Conservation (phyloP, 2,888 invertebrate genomes). For the Tetanocera ferruginea region DNA sequence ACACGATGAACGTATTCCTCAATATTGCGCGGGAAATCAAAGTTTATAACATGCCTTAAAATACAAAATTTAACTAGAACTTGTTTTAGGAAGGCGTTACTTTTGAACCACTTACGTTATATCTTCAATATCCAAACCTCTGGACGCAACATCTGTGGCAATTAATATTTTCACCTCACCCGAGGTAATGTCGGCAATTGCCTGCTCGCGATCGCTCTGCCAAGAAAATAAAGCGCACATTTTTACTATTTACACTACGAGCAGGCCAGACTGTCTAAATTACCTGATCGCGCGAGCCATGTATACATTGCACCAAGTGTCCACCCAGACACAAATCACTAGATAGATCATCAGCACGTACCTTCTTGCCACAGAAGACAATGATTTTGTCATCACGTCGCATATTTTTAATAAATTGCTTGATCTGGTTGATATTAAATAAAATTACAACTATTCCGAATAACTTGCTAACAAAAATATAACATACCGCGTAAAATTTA, state of each 20-base stretch:
- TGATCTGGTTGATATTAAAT: slow-evolving; percentile 66
- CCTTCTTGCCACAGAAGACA: slow-evolving; percentile 91
- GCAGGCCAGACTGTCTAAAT: background rate
- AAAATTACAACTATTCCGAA: background rate
- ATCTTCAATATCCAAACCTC: slow-evolving; percentile 93
- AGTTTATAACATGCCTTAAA: slow-evolving; percentile 82
- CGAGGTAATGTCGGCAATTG: slow-evolving; percentile 84
- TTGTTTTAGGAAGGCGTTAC: background rate
- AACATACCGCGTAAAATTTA: slow-evolving; percentile 73
- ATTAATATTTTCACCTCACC: slow-evolving; percentile 87
- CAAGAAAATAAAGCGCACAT: background rate
- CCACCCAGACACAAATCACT: slow-evolving; percentile 82
- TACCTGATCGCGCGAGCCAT: slow-evolving; percentile 88
- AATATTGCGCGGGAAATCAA: slow-evolving; percentile 93
- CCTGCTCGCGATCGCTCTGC: slow-evolving; percentile 80
- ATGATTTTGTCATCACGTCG: slow-evolving; percentile 85
- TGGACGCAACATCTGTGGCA: slow-evolving; percentile 95
- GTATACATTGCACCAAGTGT: slow-evolving; percentile 83
- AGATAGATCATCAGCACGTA: slow-evolving; percentile 84
- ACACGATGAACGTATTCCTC: slow-evolving; percentile 94
- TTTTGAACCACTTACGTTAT: slow-evolving; percentile 74
- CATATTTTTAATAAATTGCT: slow-evolving; percentile 81
- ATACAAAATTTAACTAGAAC: background rate
- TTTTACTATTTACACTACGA: background rate
- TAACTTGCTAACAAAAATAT: background rate